Conservation (phyloP, 2,888 invertebrate species). For the Ormyrus nitidulus region DNA sequence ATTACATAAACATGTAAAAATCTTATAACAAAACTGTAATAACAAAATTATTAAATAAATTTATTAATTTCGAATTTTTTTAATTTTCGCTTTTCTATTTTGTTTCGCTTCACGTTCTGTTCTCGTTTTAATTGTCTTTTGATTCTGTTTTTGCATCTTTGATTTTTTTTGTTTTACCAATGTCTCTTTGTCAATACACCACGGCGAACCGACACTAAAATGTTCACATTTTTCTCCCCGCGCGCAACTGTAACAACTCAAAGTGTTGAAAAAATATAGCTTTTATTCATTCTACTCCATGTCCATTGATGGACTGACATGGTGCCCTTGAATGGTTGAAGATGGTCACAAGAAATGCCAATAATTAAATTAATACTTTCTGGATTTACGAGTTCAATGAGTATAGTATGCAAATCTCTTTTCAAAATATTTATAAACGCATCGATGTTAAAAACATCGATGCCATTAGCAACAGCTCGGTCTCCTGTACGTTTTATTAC, state of each 20-base stretch:
- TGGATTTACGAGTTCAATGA: neutral
- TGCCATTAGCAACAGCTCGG: slow-evolving; percentile 39
- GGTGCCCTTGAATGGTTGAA: slow-evolving; percentile 45
- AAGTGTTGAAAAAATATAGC: slow-evolving; percentile 31
- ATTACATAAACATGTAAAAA: no score
- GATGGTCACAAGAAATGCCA: neutral
- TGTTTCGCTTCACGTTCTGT: no score
- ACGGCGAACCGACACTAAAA: neutral
- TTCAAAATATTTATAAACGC: neutral
- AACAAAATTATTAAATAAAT: no score
- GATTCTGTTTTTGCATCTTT: no score
- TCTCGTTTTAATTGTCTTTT: no score
- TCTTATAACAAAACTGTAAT: no score
- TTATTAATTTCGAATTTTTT: no score
- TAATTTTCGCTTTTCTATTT: no score
- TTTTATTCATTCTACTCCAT: slow-evolving; percentile 20
- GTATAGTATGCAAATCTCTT: neutral
- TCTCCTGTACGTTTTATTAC: slow-evolving; percentile 47
- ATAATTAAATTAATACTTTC: neutral
- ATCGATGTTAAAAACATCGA: slow-evolving; percentile 35
- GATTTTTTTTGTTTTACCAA: neutral
- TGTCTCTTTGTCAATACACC: neutral
- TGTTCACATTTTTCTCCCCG: neutral
- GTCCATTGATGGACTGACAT: slow-evolving; percentile 50
- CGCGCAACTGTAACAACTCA: slow-evolving; percentile 36